Evolutionary conservation across 2,888 invertebrate genomes (phyloP).

Genomic region (Rhagonycha fulva): DNA sequence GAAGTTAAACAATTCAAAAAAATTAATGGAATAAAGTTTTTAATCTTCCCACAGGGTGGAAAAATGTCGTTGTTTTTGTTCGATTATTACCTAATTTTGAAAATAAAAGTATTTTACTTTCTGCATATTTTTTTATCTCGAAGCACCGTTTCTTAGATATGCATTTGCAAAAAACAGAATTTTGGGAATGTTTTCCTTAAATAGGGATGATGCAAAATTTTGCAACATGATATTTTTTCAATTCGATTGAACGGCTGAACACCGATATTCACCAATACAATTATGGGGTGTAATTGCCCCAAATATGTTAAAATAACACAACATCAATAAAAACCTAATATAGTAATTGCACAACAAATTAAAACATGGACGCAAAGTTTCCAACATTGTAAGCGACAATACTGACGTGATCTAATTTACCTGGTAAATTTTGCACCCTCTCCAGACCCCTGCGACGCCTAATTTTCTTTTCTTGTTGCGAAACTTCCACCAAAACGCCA

Average conservation of each 20-base stretch:
- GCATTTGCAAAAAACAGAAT: neutral
- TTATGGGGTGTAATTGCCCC: neutral
- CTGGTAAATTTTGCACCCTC: conserved; percentile 73
- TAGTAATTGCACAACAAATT: conserved; percentile 10
- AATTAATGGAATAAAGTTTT: too few species aligned
- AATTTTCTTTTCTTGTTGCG: conserved; percentile 67
- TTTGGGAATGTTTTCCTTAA: neutral
- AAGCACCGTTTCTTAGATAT: neutral
- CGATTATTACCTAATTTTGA: too few species aligned
- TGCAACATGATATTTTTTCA: neutral
- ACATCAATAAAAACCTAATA: neutral
- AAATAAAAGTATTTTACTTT: neutral
- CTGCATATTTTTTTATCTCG: neutral
- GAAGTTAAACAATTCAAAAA: too few species aligned
- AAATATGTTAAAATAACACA: neutral
- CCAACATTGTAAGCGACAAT: conserved; percentile 81
- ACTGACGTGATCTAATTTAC: conserved; percentile 88
- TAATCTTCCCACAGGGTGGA: too few species aligned
- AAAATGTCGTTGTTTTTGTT: too few species aligned
- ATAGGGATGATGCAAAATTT: neutral
- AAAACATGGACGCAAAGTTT: conserved; percentile 12
- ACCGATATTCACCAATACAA: neutral
- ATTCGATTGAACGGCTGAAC: neutral
- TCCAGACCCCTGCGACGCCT: conserved; percentile 73
- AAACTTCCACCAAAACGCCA: conserved; percentile 62